Base-by-base conservation (phyloP, 2,113 vertebrate genomes). In the Sceloporus undulatus region DNA sequence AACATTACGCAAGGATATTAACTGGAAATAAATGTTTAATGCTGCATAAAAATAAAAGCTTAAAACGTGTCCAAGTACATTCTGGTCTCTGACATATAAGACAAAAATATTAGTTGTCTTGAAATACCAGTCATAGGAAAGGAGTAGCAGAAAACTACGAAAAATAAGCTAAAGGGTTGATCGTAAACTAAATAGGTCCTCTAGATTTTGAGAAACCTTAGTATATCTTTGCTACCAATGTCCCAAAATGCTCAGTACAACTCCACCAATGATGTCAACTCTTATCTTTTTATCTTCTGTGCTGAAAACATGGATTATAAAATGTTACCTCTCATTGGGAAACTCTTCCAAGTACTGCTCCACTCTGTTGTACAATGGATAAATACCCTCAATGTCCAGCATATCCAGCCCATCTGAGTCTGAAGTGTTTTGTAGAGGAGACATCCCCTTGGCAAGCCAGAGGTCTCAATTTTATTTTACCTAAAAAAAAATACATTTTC, bases 381-480 rank as follows among this genome's bases (percentile, higher is more conserved):
- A 97, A 89, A 99, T 95, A 66, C 99, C 99, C 93, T 99, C 98
- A 9, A 99, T 98, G 95, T 99, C 98, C 95, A 99, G 94, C 91
- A 96, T 97, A 96, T 99, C 99, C 91, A 99, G 95, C 98, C n/a
- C n/a, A 98, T 98, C 97, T 99, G 99, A 89, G 97, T 98, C 94
- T 98, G 98, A 83, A 99, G 98, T 80, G 98, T 98, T 97, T 98
- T 97, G 93, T 97, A 98, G 89, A 99, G 96, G 84, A 99, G 97
- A 80, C 98, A 98, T 96, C 97, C 98, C 94, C 95, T 97, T 74
- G 98, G 98, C 91, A 99, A 96, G 92, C 97, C 97, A 70, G 96
- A 97, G 92, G 95, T 96, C 92, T 97, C 97, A 87, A 94, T 90
- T 93, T 95, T 94, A 90, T 95, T 95, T 95, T 97, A 95, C 96